Evolutionary conservation across 2,113 vertebrate genomes (phyloP), one percentile per base, ranked within the genome.

Genomic region (Pteropus alecto): DNA sequence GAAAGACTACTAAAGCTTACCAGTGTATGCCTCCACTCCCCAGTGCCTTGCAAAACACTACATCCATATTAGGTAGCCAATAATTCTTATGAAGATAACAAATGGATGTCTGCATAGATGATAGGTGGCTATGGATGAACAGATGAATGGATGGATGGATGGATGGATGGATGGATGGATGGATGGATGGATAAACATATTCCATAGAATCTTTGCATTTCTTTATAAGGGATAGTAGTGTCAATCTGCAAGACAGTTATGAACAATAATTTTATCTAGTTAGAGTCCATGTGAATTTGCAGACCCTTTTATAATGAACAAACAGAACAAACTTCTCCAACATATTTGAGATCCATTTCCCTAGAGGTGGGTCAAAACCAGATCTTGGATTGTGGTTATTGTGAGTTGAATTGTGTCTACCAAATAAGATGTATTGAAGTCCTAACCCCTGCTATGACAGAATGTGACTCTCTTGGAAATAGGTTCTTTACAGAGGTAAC

Each of bases 391-490:
- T 71, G 33, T 78, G 21, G 54, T 35, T 68, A 11, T 58, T 41
- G 35, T 11, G 3, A 83, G 19, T 82, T 90, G 43, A 90, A 79
- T 1, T 46, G 28, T 95, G 8, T 35, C 0, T n/a, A 19, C 11
- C 1, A 15, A 61, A 63, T 54, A 41, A 65, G 22, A 33, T 51
- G 54, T 16, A 22, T 51, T 77, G 58, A 94, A 92, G 30, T 54
- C 58, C 8, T 92, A 68, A 74, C 18, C 7, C 24, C 11, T 7
- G 61, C 24, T 74, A 67, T 6, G 51, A 79, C 46, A 68, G n/a
- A 94, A 94, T 58, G 15, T 41, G n/a, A 86, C 6, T 7, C 63
- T 76, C 74, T 89, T 94, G n/a, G 15, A 81, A 67, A 97, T 48
- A 82, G 24, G 1, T 33, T 58, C 63, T 63, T 43, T 61, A n/a